These are phyloP conservation scores for Spheniscus mendiculus DNA, from an alignment of 2,113 vertebrate genomes.

Conservation along the genomic window DNA sequence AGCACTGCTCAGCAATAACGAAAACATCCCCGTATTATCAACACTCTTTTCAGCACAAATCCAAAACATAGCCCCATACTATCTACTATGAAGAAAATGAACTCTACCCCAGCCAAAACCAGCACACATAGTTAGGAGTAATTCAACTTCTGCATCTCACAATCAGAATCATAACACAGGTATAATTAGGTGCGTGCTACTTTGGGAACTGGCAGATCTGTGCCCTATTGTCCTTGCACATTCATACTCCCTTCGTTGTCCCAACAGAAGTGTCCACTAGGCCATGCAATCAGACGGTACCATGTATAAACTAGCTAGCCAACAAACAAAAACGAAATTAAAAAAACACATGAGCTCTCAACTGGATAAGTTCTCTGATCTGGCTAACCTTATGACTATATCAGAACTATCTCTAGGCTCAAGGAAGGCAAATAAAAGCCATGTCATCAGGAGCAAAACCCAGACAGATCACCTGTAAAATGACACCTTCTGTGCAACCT, in stretches of 20 bases:
- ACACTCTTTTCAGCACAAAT: too few species aligned
- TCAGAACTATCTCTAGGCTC: neutral
- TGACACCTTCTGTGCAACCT: neutral
- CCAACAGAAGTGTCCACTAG: neutral
- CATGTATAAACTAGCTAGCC: neutral
- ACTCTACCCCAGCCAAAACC: too few species aligned
- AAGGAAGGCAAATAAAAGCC: neutral
- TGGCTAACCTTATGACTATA: neutral
- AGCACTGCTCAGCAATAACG: too few species aligned
- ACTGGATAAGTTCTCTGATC: neutral
- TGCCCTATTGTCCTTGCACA: neutral
- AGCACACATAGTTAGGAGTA: neutral
- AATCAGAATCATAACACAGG: fast-evolving
- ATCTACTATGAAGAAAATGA: too few species aligned
- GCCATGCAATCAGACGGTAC: neutral
- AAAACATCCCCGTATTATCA: too few species aligned
- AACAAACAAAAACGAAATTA: neutral
- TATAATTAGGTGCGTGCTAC: neutral
- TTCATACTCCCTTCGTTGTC: neutral
- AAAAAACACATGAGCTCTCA: neutral
- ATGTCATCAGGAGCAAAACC: neutral
- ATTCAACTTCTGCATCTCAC: neutral
- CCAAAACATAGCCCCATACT: too few species aligned
- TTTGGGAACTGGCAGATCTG: neutral
- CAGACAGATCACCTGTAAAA: neutral